These are phyloP conservation scores for Felis catus DNA, from an alignment of 2,113 vertebrate genomes.

Conservation along the genomic window F.catus_Fca126_mat1.0 CM031415.1:18762501-18763000, in stretches of 20 bases:
- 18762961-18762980: background rate
- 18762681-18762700: background rate
- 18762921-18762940: background rate
- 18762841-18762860: too few relatives aligned
- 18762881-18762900: too few relatives aligned
- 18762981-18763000: background rate
- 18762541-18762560: background rate
- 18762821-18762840: too few relatives aligned
- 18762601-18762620: background rate
- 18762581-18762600: background rate
- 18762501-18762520: background rate
- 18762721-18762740: too few relatives aligned
- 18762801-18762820: too few relatives aligned
- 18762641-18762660: background rate
- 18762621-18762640: background rate
- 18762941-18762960: background rate
- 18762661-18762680: background rate
- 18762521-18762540: background rate
- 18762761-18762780: too few relatives aligned
- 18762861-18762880: too few relatives aligned
- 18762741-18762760: too few relatives aligned
- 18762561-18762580: background rate
- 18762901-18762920: too few relatives aligned
- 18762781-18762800: too few relatives aligned
- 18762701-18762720: background rate